Evolutionary conservation across 2,113 vertebrate species (phyloP).

Genomic region (Mesitornis unicolor): DNA sequence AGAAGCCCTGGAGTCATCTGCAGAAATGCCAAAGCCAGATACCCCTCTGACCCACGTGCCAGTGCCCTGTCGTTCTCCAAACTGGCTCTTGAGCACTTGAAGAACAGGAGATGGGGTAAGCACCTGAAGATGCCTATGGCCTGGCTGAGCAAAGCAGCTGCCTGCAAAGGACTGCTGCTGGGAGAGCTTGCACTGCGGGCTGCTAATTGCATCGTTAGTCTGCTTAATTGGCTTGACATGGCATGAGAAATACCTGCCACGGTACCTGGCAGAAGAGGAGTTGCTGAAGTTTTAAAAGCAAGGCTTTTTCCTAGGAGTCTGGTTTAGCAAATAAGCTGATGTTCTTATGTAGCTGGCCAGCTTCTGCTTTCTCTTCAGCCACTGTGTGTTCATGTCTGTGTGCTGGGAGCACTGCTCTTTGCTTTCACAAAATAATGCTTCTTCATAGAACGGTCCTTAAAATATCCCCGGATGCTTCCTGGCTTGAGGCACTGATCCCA

Average conservation of each 20-base stretch:
- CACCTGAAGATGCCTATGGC: neutral
- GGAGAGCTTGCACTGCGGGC: neutral
- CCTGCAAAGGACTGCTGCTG: neutral
- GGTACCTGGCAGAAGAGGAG: neutral
- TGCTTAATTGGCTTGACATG: neutral
- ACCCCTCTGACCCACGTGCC: rapidly evolving
- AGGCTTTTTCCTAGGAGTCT: neutral
- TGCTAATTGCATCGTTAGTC: neutral
- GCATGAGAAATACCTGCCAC: neutral
- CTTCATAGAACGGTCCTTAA: neutral
- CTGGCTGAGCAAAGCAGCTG: rapidly evolving
- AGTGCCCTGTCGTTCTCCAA: neutral
- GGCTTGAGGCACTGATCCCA: neutral
- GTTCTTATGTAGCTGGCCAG: neutral
- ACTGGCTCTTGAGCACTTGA: neutral
- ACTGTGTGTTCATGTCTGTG: neutral
- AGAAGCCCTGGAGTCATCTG: neutral
- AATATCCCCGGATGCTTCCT: neutral
- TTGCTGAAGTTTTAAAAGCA: neutral
- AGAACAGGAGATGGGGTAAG: neutral
- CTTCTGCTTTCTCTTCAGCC: neutral
- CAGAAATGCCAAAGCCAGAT: neutral
- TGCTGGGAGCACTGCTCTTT: neutral
- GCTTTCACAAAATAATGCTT: neutral
- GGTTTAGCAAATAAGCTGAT: neutral